Evolutionary conservation across 2,113 vertebrate species (phyloP).

Genomic region (Perca schrenkii): DNA sequence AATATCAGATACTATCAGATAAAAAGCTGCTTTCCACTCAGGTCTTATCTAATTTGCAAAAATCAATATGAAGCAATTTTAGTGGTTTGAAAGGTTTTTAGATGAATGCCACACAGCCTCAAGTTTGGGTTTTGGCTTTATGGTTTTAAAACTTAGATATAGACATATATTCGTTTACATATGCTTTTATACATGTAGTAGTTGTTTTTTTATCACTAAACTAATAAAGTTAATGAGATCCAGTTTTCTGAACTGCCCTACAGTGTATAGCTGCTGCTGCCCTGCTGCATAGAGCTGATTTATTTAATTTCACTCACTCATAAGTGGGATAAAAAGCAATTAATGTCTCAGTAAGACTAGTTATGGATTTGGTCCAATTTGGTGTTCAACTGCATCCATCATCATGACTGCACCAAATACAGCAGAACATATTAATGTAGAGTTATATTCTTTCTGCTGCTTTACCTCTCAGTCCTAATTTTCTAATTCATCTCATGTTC

Average conservation of each 20-base stretch:
- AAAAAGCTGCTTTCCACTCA: conserved; percentile 54
- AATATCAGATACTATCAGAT: conserved; percentile 33
- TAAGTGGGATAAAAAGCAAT: conserved; percentile 39
- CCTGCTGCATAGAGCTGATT: conserved; percentile 16
- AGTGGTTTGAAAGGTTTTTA: conserved; percentile 43
- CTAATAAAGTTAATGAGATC: neutral
- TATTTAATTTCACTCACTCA: conserved; percentile 31
- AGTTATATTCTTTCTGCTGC: conserved; percentile 10
- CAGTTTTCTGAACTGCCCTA: neutral
- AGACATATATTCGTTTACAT: neutral
- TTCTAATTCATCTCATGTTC: conserved; percentile 35
- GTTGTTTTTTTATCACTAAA: neutral
- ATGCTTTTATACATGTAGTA: neutral
- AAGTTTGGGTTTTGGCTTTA: neutral
- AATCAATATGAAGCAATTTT: conserved; percentile 65
- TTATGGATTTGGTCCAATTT: conserved; percentile 15
- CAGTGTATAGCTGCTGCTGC: neutral
- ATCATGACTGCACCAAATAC: conserved; percentile 12
- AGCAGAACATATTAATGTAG: neutral
- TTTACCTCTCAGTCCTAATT: conserved; percentile 32
- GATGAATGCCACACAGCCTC: conserved; percentile 2
- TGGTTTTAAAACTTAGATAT: conserved; percentile 5
- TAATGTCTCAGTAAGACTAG: conserved; percentile 15
- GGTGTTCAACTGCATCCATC: conserved; percentile 12
- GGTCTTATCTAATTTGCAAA: conserved; percentile 66